These are phyloP conservation scores for Hedychridium roseum DNA, from an alignment of 2,888 invertebrate species.

Conservation along the genomic window DNA sequence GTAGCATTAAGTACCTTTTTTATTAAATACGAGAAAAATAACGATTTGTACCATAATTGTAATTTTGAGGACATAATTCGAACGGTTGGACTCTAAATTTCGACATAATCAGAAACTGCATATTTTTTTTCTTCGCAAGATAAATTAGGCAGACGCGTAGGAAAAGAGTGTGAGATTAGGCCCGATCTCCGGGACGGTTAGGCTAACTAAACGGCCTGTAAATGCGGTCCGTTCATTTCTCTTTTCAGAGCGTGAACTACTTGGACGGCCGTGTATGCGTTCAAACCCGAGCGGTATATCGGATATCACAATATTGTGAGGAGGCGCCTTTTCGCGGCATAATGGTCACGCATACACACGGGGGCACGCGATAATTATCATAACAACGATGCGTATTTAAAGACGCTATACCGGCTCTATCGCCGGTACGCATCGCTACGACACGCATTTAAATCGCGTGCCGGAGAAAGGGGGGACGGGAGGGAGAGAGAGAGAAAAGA, in stretches of 20 bases:
- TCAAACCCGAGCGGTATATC: slow-evolving; percentile 31
- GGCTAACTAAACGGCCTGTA: slow-evolving; percentile 4
- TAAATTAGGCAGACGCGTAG: too few species aligned
- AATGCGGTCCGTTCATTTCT: neutral
- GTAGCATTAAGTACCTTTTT: too few species aligned
- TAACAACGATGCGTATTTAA: slow-evolving; percentile 58
- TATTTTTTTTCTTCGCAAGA: too few species aligned
- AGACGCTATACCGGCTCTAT: slow-evolving; percentile 42
- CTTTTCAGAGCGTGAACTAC: neutral
- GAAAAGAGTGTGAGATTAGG: too few species aligned
- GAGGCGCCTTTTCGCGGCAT: slow-evolving; percentile 39
- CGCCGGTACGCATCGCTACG: slow-evolving; percentile 45
- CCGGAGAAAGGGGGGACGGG: too few species aligned
- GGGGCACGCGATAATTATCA: slow-evolving; percentile 53
- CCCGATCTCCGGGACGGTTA: too few species aligned
- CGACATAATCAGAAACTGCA: too few species aligned
- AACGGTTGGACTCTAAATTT: too few species aligned
- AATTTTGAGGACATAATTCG: too few species aligned
- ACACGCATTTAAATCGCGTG: slow-evolving; percentile 51
- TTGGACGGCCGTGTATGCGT: neutral
- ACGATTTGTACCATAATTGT: too few species aligned
- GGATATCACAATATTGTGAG: slow-evolving; percentile 57
- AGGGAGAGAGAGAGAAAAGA: too few species aligned
- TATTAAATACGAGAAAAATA: too few species aligned
- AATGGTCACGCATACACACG: slow-evolving; percentile 25